These are phyloP conservation scores for Exephanes ischioxanthus DNA, from an alignment of 2,888 invertebrate genomes.

Conservation along the genomic window DNA sequence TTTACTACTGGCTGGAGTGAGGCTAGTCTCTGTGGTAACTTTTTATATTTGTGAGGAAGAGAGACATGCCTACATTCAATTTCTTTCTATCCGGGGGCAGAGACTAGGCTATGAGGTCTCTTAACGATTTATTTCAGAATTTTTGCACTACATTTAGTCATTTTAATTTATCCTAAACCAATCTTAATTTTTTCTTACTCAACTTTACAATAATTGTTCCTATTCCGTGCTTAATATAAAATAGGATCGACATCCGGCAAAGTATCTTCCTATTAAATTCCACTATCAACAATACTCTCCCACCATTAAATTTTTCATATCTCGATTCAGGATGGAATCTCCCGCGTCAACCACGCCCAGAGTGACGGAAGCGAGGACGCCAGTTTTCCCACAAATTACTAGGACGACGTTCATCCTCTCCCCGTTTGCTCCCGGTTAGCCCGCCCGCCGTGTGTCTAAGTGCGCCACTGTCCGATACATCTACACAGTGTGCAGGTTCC, in stretches of 20 bases:
- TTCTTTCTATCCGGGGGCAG: background rate
- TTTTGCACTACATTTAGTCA: background rate
- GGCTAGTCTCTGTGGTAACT: background rate
- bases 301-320: no score
- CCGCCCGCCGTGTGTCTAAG: background rate
- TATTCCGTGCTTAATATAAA: no score
- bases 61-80: background rate
- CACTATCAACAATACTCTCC: no score
- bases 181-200: no score
- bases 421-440: conserved; percentile 16
- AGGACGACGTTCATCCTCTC: conserved; percentile 5
- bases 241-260: no score
- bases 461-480: conserved; percentile 6
- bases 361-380: conserved; percentile 6
- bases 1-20: conserved; percentile 18
- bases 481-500: background rate
- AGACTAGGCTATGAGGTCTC: background rate
- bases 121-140: background rate
- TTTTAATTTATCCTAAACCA: no score
- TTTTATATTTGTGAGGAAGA: background rate
- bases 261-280: no score
- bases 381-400: conserved; percentile 43
- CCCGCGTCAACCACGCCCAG: background rate
- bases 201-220: no score
- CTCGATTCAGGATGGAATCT: no score